Evolutionary conservation across 2,888 invertebrate genomes (phyloP).

Genomic region (Agrochola circellaris): DNA sequence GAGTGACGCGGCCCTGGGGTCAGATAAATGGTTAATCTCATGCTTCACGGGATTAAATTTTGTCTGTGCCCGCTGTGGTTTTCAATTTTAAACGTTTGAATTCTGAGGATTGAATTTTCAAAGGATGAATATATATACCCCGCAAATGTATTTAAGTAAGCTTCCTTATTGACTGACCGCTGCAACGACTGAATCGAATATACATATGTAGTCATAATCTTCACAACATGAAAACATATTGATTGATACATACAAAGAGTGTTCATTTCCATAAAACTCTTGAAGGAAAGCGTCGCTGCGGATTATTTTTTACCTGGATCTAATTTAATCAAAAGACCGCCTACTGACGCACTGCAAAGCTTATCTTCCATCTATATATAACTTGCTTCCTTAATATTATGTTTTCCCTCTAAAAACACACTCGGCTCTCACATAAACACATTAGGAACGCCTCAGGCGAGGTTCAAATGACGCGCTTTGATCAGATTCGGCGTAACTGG

Average conservation of each 20-base stretch:
- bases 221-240: background rate
- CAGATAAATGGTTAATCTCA: conserved; percentile 72
- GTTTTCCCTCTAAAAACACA: conserved; percentile 27
- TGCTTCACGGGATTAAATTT: conserved; percentile 64
- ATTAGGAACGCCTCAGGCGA: conserved; percentile 45
- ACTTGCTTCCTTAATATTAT: conserved; percentile 24
- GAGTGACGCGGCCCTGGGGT: conserved; percentile 61
- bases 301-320: background rate
- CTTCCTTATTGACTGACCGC: background rate
- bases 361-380: conserved; percentile 2
- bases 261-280: background rate
- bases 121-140: background rate
- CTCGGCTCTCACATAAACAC: conserved; percentile 36
- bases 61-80: conserved; percentile 55
- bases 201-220: background rate
- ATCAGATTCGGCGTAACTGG: conserved; percentile 42
- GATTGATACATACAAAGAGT: background rate
- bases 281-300: background rate
- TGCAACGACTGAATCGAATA: background rate
- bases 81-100: conserved; percentile 47
- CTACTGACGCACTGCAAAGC: background rate
- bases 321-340: background rate
- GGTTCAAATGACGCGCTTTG: conserved; percentile 54
- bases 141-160: background rate
- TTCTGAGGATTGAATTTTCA: conserved; percentile 5